These are phyloP conservation scores for Gerris buenoi DNA, from an alignment of 1,140 invertebrate genomes.

Conservation along the genomic window DNA sequence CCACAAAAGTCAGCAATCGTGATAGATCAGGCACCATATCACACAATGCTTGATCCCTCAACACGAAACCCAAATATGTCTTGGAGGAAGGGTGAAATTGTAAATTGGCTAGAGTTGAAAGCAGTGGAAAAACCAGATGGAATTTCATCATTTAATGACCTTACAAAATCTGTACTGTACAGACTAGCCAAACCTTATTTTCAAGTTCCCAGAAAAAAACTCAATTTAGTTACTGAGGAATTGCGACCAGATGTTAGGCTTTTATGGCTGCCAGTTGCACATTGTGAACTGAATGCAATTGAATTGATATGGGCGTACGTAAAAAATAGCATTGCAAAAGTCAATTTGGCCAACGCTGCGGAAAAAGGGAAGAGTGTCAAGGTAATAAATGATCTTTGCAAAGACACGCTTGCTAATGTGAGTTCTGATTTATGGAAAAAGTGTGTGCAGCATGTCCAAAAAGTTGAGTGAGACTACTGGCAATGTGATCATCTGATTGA, in stretches of 20 bases:
- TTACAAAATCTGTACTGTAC: not conserved
- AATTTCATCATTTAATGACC: not conserved
- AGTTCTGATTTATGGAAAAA: not conserved
- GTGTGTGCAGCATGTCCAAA: not conserved
- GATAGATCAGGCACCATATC: not conserved
- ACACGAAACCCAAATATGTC: not conserved
- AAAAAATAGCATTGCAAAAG: slow-evolving; percentile 10
- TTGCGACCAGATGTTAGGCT: slow-evolving; percentile 6
- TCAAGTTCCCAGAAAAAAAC: no score
- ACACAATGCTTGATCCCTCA: not conserved
- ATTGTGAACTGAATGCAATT: slow-evolving; percentile 14
- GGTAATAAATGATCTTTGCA: not conserved
- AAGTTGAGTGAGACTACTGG: not conserved
- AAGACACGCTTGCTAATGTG: not conserved
- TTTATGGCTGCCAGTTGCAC: slow-evolving; percentile 9
- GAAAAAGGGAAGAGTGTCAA: not conserved
- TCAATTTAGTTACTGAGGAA: no score
- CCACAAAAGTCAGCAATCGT: not conserved
- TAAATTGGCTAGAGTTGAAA: not conserved
- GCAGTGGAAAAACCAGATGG: not conserved
- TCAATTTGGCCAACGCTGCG: slow-evolving; percentile 5
- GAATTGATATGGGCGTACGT: slow-evolving; percentile 13
- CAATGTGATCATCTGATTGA: not conserved
- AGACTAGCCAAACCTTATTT: not conserved
- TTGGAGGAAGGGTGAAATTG: not conserved